Base-by-base conservation (phyloP, 2,888 invertebrate genomes). In the Rhagonycha lutea region DNA sequence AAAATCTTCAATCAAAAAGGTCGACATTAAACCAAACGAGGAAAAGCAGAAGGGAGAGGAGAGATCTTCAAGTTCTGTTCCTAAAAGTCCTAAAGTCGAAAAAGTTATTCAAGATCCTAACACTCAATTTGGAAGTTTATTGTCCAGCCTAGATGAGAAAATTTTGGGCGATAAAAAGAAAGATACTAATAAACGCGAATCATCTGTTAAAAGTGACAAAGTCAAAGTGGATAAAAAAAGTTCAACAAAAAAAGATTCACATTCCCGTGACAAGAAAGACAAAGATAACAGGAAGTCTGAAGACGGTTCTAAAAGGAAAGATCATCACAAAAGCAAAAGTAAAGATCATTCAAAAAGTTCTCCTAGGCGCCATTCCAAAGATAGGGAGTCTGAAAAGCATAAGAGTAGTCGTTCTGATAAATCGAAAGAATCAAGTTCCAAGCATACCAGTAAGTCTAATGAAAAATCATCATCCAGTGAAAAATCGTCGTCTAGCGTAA, bases 141-240 rank as follows among this genome's bases (percentile, higher is more conserved):
- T 84, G 10, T 82, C 83, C 0, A 83, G 83, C 74, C 81, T 84
- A n/a, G 84, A 84, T 68, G 79, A 81, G 7, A 77, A 83, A 72
- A 81, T 84, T 14, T 71, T 83, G 69, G 79, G 78, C 61, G 78
- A 80, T 68, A 71, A 79, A 78, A 69, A 78, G 78, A 69, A 79
- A 77, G 74, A 67, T 61, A 29, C 14, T 14, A 3, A 7, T 47
- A 70, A 70, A 70, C 28, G 61, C 8, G 61, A 61, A 3, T n/a
- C n/a, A 8, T 23, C 26, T 0, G 23, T 12, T 2, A 65, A 65
- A 26, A 14, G 14, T 12, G 70, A 62, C 14, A 61, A 14, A 14
- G 11, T 14, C 28, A 68, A 68, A 14, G 24, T 8, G 11, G 69
- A 68, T 14, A 68, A 68, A 12, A 70, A 62, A 26, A 70, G 78